Evolutionary conservation across 2,113 vertebrate genomes (phyloP).

Genomic region (Rhinoderma darwinii): DNA sequence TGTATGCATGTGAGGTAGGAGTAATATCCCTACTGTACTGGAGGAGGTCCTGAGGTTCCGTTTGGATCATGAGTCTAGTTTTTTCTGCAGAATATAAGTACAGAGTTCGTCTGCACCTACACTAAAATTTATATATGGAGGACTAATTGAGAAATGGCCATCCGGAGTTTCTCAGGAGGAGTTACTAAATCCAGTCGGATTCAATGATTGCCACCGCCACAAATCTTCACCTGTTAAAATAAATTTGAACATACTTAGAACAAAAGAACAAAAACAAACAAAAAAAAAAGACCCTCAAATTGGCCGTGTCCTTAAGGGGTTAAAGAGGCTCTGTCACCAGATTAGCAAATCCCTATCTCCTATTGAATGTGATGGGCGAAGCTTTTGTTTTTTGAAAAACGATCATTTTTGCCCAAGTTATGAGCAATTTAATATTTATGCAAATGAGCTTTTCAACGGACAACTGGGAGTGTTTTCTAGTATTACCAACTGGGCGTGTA

Average conservation of each 20-base stretch:
- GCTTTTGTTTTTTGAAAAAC: too few relatives aligned
- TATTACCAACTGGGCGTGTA: too few relatives aligned
- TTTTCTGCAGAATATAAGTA: background rate
- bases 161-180: slow-evolving; percentile 63
- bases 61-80: background rate
- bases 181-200: slow-evolving; percentile 85
- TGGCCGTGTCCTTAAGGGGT: too few relatives aligned
- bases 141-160: background rate
- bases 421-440: too few relatives aligned
- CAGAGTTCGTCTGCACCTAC: background rate
- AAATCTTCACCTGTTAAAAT: slow-evolving; percentile 86
- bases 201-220: slow-evolving; percentile 95
- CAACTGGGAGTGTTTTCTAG: too few relatives aligned
- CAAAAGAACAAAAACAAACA: background rate
- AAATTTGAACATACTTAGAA: background rate
- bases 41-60: slow-evolving; percentile 20
- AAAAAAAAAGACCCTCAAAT: too few relatives aligned
- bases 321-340: too few relatives aligned
- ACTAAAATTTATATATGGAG: background rate
- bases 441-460: too few relatives aligned
- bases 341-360: too few relatives aligned
- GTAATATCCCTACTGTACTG: background rate
- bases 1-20: slow-evolving; percentile 12
- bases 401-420: too few relatives aligned
- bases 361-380: too few relatives aligned